Evolutionary conservation across 2,888 invertebrate genomes (phyloP), one percentile per base, ranked within the genome.

Genomic region (Pinctada fucata): DNA sequence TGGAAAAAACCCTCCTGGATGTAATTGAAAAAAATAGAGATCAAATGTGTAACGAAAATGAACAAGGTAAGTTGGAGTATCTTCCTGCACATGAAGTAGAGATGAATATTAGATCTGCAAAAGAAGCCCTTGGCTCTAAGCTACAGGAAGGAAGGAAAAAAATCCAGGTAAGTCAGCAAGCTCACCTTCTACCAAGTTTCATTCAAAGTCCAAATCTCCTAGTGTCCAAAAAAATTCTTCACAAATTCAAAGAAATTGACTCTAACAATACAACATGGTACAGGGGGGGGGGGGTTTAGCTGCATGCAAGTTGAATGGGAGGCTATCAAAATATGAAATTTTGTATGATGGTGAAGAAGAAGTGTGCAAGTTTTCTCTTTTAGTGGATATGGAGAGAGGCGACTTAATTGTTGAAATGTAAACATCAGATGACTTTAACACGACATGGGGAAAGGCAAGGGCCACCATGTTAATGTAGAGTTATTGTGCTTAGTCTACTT

Each of bases 291-390:
- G 1, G 16, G 6, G 1, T 66, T 13, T 16, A 13, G 6, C 6
- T 6, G 6, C 1, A 13, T 66, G 31, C 13, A 31, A 66, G n/a
- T 6, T 16, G 6, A 66, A 66, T 16, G 66, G 66, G 6, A 66
- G 66, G 31, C 6, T 16, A 16, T 13, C 16, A 66, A 66, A 66
- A 66, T 66, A 13, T 66, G 16, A 31, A 13, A 31, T 66, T 66
- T 16, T 13, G 16, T 66, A 66, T 66, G 66, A 66, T 66, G 66
- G 66, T 16, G 66, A 66, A 16, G 66, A 66, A 13, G 16, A 66
- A 6, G 16, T 16, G 6, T 66, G 66, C 16, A 13, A 16, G 66
- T 66, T 66, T 66, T 16, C 66, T 16, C 16, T 66, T 8, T 66
- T 66, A 13, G 16, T 66, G 1, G 66, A 66, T 66, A 66, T 66